Evolutionary conservation across 2,113 vertebrate genomes (phyloP), one percentile per base, ranked within the genome.

Genomic region (Seriola dumerili): DNA sequence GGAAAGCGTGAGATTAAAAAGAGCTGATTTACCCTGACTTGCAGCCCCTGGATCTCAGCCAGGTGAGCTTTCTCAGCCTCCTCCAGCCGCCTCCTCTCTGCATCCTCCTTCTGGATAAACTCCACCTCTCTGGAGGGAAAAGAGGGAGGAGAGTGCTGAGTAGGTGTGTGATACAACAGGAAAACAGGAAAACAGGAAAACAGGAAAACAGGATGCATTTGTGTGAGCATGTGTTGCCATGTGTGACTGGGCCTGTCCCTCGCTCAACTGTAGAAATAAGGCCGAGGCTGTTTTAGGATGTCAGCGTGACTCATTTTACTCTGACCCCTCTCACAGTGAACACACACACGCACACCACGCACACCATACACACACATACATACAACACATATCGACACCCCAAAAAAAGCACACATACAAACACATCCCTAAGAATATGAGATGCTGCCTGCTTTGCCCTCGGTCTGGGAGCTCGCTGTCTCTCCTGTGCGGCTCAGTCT

Each of bases 21-120:
- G 4, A 80, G 38, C 14, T 46, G 23, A 0, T 75, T 89, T 97
- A 99, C 98, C 91, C 96, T 94, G 72, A 97, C 95, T 95, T 99
- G 97, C 64, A 99, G 95, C 70, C 96, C 95, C 90, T 99, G 97
- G 88, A 99, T 97, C 92, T 99, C 98, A 44, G 93, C 91, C 79
- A 97, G 94, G 86, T 99, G 97, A 86, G 96, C 94, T 86, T 98
- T 99, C 89, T 99, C 98, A 75, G 97, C 88, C 83, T 99, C 98
- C 93, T 99, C 97, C 85, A 99, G 95, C 93, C 96, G 97, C 95
- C 96, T 97, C 76, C 96, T 96, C 93, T 99, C 98, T 34, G 93
- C 93, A 89, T 99, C 98, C 84, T 99, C 97, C 85, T 96, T 97
- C 92, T 98, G 97, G 93, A 97, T 94, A 88, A 99, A 98, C 93